phyloP scores from a whole-genome alignment of 2,888 invertebrate genomes.

The Melieria picta region DNA sequence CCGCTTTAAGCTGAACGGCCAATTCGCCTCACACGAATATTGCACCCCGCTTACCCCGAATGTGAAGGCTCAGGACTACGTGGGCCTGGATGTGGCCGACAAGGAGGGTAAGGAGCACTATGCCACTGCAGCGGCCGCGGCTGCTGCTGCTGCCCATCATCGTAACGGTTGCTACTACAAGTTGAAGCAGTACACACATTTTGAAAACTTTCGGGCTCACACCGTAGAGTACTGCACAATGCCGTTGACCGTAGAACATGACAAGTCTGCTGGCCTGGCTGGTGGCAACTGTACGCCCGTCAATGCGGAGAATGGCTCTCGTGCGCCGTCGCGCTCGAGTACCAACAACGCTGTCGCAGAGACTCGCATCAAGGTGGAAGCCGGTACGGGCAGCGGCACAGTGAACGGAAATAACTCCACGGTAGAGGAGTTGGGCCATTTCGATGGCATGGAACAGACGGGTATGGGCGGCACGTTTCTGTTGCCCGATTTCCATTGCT shows the following conservation, averaged over 20 bases:
- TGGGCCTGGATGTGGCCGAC: conserved; percentile 33
- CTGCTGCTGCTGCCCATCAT: conserved; percentile 32
- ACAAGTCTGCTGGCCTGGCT: not conserved
- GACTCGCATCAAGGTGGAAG: conserved; percentile 14
- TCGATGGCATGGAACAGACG: conserved; percentile 40
- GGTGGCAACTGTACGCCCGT: not conserved
- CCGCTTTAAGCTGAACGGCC: conserved; percentile 49
- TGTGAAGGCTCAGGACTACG: conserved; percentile 23
- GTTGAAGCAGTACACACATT: conserved; percentile 51
- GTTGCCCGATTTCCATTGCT: conserved; percentile 43
- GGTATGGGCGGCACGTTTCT: conserved; percentile 26
- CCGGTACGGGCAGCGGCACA: conserved; percentile 2
- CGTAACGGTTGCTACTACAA: conserved; percentile 47
- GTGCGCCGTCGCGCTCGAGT: conserved; percentile 20
- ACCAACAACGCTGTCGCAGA: not conserved
- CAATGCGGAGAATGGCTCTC: conserved; percentile 6
- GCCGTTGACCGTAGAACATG: conserved; percentile 52
- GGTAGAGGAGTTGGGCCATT: conserved; percentile 11
- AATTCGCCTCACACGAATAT: conserved; percentile 44
- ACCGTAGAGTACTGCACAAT: conserved; percentile 50
- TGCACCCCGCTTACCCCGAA: conserved; percentile 26
- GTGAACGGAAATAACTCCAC: conserved; percentile 27
- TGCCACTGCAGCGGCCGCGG: conserved; percentile 28
- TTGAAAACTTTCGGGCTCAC: conserved; percentile 52
- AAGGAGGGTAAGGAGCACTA: conserved; percentile 42